phyloP scores from a whole-genome alignment of 2,797 vertebrate genomes.

The Gadopsis bispinosus region DNA sequence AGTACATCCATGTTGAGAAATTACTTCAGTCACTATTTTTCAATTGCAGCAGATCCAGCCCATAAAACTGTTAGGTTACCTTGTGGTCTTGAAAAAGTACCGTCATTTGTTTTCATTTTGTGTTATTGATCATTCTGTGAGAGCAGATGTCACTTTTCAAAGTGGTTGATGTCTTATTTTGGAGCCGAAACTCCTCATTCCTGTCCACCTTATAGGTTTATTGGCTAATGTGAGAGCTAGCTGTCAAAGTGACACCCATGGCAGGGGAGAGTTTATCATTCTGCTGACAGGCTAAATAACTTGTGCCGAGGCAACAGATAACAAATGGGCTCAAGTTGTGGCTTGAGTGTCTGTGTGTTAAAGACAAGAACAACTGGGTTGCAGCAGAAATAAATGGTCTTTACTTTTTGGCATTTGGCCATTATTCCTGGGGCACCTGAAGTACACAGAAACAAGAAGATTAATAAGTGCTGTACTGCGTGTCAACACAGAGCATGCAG shows the following conservation, averaged over 20 bases:
- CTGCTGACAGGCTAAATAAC: conserved; percentile 86
- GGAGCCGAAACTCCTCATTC: conserved; percentile 59
- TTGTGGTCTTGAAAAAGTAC: conserved; percentile 6
- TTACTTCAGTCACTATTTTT: conserved; percentile 25
- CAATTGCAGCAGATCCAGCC: conserved; percentile 7
- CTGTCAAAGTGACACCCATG: conserved; percentile 74
- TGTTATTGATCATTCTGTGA: conserved; percentile 53
- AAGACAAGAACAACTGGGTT: conserved; percentile 82
- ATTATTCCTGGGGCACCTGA: conserved; percentile 44
- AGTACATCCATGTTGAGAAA: conserved; percentile 10
- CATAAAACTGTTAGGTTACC: conserved; percentile 24
- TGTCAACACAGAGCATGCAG: not conserved
- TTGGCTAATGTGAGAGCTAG: conserved; percentile 68
- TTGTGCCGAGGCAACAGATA: conserved; percentile 82
- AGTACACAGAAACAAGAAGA: conserved; percentile 29
- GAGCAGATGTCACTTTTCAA: conserved; percentile 46
- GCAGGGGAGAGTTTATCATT: conserved; percentile 82
- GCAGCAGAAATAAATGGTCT: conserved; percentile 63
- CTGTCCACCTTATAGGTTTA: conserved; percentile 65
- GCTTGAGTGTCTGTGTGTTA: conserved; percentile 77
- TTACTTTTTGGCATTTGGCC: conserved; percentile 55
- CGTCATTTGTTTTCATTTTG: conserved; percentile 52
- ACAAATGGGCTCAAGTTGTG: conserved; percentile 84
- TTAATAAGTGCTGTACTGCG: not conserved
- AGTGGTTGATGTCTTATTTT: conserved; percentile 59